These are phyloP conservation scores for Boleophthalmus pectinirostris DNA, from an alignment of 2,113 vertebrate species.

Conservation along the genomic window DNA sequence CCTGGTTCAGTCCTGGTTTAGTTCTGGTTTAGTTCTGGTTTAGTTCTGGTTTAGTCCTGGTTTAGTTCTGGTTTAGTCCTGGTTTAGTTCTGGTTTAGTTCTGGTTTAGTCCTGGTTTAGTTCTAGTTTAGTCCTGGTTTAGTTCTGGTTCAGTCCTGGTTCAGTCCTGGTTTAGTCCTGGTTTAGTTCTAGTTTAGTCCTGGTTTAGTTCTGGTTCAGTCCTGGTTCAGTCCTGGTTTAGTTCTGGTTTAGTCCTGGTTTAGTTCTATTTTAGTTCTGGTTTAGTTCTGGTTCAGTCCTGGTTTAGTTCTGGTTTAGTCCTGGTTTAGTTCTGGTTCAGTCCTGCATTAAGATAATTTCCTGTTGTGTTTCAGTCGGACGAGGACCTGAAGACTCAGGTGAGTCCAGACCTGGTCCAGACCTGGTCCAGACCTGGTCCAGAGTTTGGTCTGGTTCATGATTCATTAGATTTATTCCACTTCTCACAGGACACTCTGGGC, in stretches of 20 bases:
- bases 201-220: neutral
- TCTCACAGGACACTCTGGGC: constrained; percentile 65
- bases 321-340: neutral
- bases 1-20: neutral
- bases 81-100: neutral
- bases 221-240: neutral
- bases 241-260: neutral
- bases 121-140: neutral
- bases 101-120: neutral
- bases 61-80: neutral
- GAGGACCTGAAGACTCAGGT: constrained; percentile 81
- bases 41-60: neutral
- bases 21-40: too few relatives aligned
- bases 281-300: too few relatives aligned
- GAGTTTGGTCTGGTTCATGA: neutral
- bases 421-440: neutral
- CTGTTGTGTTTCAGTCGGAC: constrained; percentile 60
- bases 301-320: neutral
- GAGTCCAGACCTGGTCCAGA: neutral
- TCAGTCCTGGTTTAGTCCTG: neutral
- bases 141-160: neutral
- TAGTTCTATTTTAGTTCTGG: too few relatives aligned
- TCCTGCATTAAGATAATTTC: constrained; percentile 5
- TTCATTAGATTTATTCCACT: neutral
- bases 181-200: neutral